phyloP scores from a whole-genome alignment of 2,113 vertebrate genomes.

The Spheniscus mendiculus region DNA sequence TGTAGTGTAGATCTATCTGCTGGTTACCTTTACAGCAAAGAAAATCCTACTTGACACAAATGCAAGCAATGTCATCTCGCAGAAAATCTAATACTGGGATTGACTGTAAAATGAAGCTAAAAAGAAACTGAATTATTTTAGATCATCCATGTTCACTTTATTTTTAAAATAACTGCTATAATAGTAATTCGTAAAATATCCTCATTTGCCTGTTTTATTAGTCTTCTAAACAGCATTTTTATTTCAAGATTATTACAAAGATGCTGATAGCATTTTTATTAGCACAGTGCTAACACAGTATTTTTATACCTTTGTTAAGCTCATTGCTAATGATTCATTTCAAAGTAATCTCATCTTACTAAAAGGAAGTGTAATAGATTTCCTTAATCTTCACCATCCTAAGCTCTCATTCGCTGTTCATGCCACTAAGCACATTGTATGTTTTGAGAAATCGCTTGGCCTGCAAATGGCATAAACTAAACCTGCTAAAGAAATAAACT shows the following conservation, averaged over 20 bases:
- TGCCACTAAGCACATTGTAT: not conserved
- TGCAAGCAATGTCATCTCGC: not conserved
- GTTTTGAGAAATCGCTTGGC: constrained; percentile 3
- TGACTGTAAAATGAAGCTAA: not conserved
- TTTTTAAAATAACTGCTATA: not conserved
- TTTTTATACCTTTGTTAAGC: not conserved
- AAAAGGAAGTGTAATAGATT: constrained; percentile 36
- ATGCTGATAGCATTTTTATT: constrained; percentile 48
- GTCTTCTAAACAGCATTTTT: constrained; percentile 23
- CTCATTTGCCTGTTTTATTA: constrained; percentile 40
- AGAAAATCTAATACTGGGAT: not conserved
- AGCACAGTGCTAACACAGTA: not conserved
- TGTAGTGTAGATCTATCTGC: not conserved
- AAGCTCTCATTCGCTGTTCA: not conserved
- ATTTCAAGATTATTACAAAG: constrained; percentile 42
- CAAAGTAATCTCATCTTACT: constrained; percentile 44
- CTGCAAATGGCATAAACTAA: constrained; percentile 21
- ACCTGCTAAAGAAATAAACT: not conserved
- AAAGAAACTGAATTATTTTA: not conserved
- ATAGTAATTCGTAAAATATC: not conserved
- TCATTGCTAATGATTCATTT: constrained; percentile 47
- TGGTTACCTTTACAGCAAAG: not conserved
- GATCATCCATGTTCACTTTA: not conserved
- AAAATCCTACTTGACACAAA: constrained; percentile 1
- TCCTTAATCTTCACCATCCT: constrained; percentile 42